Evolutionary conservation across 2,888 invertebrate genomes (phyloP).

Genomic region (Rotaria macrura): DNA sequence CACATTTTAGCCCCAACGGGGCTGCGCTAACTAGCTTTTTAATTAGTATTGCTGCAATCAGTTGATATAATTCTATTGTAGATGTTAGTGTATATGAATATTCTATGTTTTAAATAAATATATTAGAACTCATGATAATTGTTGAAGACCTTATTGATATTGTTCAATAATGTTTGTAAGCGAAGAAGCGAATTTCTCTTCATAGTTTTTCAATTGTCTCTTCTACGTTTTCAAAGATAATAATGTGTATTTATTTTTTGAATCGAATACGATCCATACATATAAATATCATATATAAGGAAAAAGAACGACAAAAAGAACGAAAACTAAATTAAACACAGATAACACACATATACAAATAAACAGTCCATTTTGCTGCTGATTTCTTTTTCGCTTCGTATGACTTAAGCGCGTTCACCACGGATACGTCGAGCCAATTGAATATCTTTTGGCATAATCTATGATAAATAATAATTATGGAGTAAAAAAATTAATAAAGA

Average conservation of each 20-base stretch:
- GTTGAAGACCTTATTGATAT: too few species aligned
- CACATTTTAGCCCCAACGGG: too few species aligned
- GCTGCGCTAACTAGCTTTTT: too few species aligned
- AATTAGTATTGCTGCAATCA: too few species aligned
- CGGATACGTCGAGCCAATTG: slow-evolving; percentile 34
- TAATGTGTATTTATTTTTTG: not conserved
- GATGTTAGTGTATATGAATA: too few species aligned
- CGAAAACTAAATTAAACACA: not conserved
- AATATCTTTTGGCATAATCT: slow-evolving; percentile 34
- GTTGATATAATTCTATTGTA: too few species aligned
- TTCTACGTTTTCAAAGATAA: not conserved
- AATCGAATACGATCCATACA: not conserved
- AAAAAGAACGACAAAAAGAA: not conserved
- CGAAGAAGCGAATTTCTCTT: too few species aligned
- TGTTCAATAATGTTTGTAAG: too few species aligned
- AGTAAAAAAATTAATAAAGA: not conserved
- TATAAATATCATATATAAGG: not conserved
- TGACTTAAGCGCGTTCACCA: slow-evolving; percentile 34
- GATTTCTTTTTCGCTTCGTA: not conserved
- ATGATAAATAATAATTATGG: not conserved
- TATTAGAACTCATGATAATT: too few species aligned
- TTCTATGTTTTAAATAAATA: too few species aligned
- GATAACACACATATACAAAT: not conserved
- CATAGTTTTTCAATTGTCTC: too few species aligned
- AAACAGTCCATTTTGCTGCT: not conserved